Conservation (phyloP, 2,888 invertebrate genomes). For the Metalampra italica region DNA sequence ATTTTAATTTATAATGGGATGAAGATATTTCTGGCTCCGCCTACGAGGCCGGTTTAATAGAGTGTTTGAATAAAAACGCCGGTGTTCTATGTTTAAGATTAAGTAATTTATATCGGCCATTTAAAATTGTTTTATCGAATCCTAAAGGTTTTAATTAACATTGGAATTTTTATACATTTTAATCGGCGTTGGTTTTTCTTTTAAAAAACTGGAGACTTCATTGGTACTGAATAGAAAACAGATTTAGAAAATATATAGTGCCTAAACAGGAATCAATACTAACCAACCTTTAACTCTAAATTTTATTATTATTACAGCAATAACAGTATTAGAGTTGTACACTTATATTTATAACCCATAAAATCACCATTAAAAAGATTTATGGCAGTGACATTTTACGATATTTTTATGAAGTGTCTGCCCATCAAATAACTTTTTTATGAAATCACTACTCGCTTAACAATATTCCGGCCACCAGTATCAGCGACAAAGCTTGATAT, state of each 20-base stretch:
- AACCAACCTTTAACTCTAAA: background rate
- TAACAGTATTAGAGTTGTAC: background rate
- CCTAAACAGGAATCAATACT: background rate
- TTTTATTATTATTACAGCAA: background rate
- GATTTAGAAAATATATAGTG: too few species aligned
- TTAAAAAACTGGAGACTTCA: background rate
- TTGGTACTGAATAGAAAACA: too few species aligned
- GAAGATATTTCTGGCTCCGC: constrained; percentile 61
- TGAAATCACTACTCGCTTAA: constrained; percentile 70
- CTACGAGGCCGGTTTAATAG: constrained; percentile 52
- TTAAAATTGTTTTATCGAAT: constrained; percentile 14
- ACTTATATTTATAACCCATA: background rate
- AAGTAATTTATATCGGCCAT: constrained; percentile 45
- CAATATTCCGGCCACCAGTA: constrained; percentile 66
- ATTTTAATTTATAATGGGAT: constrained; percentile 63
- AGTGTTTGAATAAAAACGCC: constrained; percentile 45
- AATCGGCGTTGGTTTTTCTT: constrained; percentile 4
- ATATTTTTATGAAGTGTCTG: constrained; percentile 60
- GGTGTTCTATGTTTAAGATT: constrained; percentile 37
- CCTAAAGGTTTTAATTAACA: constrained; percentile 6
- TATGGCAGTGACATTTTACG: constrained; percentile 44
- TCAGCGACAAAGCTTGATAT: constrained; percentile 68
- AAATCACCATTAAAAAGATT: constrained; percentile 11
- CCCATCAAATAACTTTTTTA: constrained; percentile 64
- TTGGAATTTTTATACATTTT: constrained; percentile 12